phyloP scores from a whole-genome alignment of 2,797 vertebrate species.

The Pseudopleuronectes americanus region DNA sequence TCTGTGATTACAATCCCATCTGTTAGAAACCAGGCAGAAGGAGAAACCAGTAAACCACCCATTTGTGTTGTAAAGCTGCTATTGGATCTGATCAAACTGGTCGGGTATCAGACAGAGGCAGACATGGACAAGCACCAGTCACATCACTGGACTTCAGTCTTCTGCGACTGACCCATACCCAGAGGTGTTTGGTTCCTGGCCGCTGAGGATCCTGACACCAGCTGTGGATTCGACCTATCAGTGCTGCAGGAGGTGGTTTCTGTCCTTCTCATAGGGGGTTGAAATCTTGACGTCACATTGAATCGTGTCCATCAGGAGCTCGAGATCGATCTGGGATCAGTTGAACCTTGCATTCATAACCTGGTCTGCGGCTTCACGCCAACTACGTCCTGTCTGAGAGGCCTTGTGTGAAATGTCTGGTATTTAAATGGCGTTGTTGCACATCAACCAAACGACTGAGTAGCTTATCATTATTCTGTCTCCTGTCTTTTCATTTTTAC shows the following conservation, averaged over 20 bases:
- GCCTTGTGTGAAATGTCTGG: background rate
- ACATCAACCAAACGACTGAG: background rate
- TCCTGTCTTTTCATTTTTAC: conserved; percentile 13
- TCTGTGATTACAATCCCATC: background rate
- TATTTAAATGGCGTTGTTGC: background rate
- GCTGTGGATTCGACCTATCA: conserved; percentile 58
- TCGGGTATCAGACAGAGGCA: conserved; percentile 25
- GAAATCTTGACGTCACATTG: background rate
- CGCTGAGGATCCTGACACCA: conserved; percentile 44
- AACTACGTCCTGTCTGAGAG: background rate
- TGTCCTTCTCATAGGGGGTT: background rate
- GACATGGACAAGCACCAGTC: conserved; percentile 7
- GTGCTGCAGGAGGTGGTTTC: conserved; percentile 18
- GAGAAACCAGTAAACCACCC: background rate
- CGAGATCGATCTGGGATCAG: background rate
- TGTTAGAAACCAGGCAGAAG: background rate
- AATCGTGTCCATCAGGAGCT: background rate
- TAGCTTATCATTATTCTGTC: background rate
- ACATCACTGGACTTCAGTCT: conserved; percentile 14
- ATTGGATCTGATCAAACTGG: conserved; percentile 22
- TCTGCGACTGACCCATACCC: conserved; percentile 36
- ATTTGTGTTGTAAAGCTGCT: background rate
- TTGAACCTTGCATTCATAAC: background rate
- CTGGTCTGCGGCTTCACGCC: background rate
- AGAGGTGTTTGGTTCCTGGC: conserved; percentile 40